These are phyloP conservation scores for Morus bassanus DNA, from an alignment of 2,797 vertebrate genomes.

Conservation along the genomic window DNA sequence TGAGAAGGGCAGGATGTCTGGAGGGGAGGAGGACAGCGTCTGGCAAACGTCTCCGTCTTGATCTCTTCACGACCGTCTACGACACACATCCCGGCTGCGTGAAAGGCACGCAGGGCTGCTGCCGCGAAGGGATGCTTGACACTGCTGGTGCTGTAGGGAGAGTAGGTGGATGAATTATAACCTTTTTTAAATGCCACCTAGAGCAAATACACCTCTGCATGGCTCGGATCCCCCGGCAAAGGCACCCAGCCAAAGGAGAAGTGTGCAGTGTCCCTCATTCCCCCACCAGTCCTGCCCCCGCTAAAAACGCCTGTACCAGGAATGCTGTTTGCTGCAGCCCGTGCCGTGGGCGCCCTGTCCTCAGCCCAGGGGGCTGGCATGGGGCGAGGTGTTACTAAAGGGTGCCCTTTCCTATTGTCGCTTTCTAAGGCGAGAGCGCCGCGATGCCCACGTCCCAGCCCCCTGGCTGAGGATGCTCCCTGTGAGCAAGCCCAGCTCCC, in stretches of 20 bases:
- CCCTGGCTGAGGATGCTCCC: neutral
- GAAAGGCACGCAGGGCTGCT: neutral
- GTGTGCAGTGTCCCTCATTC: neutral
- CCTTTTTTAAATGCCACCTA: neutral
- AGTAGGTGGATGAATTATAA: neutral
- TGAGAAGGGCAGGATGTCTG: neutral
- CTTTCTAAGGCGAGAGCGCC: neutral
- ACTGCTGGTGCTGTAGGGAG: neutral
- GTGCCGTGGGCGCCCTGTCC: neutral
- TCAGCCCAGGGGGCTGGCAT: neutral
- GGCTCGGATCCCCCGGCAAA: neutral
- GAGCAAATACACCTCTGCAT: neutral
- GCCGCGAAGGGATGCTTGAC: neutral
- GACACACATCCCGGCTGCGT: neutral
- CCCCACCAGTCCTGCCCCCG: neutral
- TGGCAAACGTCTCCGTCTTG: neutral
- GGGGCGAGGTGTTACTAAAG: neutral
- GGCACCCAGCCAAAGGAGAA: neutral
- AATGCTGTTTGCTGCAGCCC: neutral
- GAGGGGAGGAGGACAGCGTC: neutral
- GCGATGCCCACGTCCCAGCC: neutral
- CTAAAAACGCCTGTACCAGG: neutral
- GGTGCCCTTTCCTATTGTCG: neutral
- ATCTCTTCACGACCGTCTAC: neutral
- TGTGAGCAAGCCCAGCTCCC: neutral